Base-by-base conservation (phyloP, 2,888 invertebrate species). In the Ecdyonurus torrentis region DNA sequence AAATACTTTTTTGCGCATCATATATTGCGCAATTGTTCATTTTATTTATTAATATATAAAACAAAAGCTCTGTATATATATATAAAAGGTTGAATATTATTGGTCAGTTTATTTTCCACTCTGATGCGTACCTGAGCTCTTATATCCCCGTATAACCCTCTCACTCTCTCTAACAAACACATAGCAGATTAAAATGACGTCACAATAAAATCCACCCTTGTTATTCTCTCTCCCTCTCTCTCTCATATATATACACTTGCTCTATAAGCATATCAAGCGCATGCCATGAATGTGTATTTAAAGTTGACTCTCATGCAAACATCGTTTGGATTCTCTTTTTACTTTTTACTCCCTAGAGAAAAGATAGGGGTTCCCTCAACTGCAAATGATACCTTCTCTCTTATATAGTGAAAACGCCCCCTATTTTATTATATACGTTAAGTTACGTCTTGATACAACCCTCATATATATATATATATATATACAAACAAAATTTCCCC, bases 121-220 rank as follows among this genome's bases (percentile, higher is more conserved):
- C 37, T 15, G 15, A 15, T 37, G 37, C 37, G 37, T 37, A 37
- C 37, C 37, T 37, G 37, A 10, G 37, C 37, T 37, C 15, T 10
- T 37, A 37, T 37, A n/a, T n/a, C n/a, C n/a, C n/a, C n/a, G n/a
- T n/a, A n/a, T 37, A 37, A 10, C 15, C 37, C 37, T 15, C 37
- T 37, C 37, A 37, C 37, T 37, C 37, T 37, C 37, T 37, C 37
- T 37, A 15, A 10, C 7, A 5, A 37, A 37, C 15, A 37, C 15
- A 37, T 15, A 37, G 15, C 55, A 55, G 55, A 55, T 55, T 55
- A 55, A 55, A 55, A n/a, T 55, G 55, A 55, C 55, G 55, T 55
- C 55, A 55, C 55, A 37, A 37, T 15, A 37, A 37, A 37, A 37
- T 37, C 37, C 37, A 37, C 37, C 37, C 37, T 37, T 15, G n/a